Conservation (phyloP, 2,113 vertebrate genomes). For the Eptesicus fuscus region DNA sequence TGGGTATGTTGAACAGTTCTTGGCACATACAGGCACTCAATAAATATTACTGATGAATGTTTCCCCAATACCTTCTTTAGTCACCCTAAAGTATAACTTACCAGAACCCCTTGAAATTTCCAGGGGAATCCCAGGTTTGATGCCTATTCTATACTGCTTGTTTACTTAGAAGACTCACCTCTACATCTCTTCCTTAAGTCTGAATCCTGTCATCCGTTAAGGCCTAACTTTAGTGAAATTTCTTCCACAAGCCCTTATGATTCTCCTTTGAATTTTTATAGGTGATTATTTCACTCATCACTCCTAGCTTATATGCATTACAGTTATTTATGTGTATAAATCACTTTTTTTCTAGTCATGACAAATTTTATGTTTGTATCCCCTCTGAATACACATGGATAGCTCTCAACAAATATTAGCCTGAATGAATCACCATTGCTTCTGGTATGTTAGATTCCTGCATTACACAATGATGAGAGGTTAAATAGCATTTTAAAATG, state of each 20-base stretch:
- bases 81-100: not conserved
- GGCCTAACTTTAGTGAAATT: not conserved
- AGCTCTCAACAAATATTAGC: constrained; percentile 31
- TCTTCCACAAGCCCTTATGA: not conserved
- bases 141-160: not conserved
- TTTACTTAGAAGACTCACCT: not conserved
- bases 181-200: not conserved
- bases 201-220: not conserved
- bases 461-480: not conserved
- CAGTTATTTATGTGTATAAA: not conserved
- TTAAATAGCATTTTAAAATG: not conserved
- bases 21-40: not conserved
- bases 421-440: not conserved
- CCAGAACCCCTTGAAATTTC: not conserved
- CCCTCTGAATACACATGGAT: not conserved
- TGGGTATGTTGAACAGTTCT: not conserved
- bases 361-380: not conserved
- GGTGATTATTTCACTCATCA: not conserved
- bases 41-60: not conserved
- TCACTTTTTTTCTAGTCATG: not conserved
- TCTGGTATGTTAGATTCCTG: constrained; percentile 5
- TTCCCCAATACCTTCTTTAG: not conserved
- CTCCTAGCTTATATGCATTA: not conserved
- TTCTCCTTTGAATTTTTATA: not conserved
- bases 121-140: not conserved